Base-by-base conservation (phyloP, 2,113 vertebrate species). In the Clupea harengus region DNA sequence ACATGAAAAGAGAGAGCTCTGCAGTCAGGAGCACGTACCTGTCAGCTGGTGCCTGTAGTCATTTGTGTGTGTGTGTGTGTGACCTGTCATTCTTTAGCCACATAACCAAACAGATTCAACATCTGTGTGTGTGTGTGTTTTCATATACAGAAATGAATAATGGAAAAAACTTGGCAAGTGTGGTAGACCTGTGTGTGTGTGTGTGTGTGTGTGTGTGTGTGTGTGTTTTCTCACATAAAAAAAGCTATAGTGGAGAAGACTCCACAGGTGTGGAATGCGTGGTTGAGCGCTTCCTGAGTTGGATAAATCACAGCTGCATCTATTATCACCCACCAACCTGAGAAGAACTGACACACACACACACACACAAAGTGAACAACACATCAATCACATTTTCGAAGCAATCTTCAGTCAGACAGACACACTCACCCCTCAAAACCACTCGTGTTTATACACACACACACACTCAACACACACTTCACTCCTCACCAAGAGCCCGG, bases 241-340 rank as follows among this genome's bases (percentile, higher is more conserved):
- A 98, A 98, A 17, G 97, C 97, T 85, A 98, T 87, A 0, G 97
- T 98, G 89, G 97, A 97, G 91, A 98, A 97, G 32, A 98, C 97
- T 0, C 97, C 97, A 6, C 97, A 98, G 0, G 97, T 98, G 93
- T 98, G 96, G 91, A 98, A 98, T 0, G 96, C 97, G 0, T 97
- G 97, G 91, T 97, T 97, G 92, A 98, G 91, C 87, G 96, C 88
- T 45, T 95, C 95, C 32, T 95, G 95, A 39, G 86, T 85, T 0
- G 95, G 93, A 6, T 97, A 97, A 0, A 93, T 93, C 84, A 97
- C 96, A 0, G 97, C 97, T 0, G 97, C 97, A 0, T 97, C 97
- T 10, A 98, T 98, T 95, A 97, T 97, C 88, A 98, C 95, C 97
- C 97, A 98, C 97, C 97, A 98, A 44, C 97, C 97, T 86, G 97